A percentile compares a stretch with the other conserved stretches of the same genome.
phyloP scores from a whole-genome alignment of 2,797 vertebrate species.

The Chloroceryle inda region DNA sequence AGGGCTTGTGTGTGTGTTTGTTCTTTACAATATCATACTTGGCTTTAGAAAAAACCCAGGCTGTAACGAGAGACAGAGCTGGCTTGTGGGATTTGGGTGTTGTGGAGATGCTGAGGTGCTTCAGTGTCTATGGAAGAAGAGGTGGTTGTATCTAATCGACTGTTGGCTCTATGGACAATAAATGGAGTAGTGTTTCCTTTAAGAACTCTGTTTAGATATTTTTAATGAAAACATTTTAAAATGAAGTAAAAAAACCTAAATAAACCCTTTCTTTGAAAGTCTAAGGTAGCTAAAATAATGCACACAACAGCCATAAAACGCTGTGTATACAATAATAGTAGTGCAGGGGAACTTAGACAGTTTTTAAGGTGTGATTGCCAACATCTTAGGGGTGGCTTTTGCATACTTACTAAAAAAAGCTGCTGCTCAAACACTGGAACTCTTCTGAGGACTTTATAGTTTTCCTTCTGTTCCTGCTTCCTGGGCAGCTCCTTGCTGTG shows the following conservation, averaged over 20 bases:
- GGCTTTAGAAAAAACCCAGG: not conserved
- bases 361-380: not conserved
- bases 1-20: not conserved
- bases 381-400: not conserved
- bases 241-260: not conserved
- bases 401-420: not conserved
- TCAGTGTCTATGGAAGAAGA: not conserved
- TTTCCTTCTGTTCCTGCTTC: not conserved
- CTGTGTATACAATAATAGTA: not conserved
- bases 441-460: not conserved
- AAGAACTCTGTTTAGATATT: not conserved
- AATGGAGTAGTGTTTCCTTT: not conserved
- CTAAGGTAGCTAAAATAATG: not conserved
- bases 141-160: not conserved
- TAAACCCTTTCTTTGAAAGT: not conserved
- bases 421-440: not conserved
- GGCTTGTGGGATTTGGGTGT: not conserved
- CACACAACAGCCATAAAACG: not conserved
- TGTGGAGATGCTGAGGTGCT: not conserved
- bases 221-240: not conserved
- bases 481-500: not conserved
- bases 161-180: not conserved
- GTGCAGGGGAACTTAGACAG: rapidly evolving
- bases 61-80: not conserved
- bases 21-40: not conserved